Conservation (phyloP, 2,113 vertebrate species). For the Salvator merianae region DNA sequence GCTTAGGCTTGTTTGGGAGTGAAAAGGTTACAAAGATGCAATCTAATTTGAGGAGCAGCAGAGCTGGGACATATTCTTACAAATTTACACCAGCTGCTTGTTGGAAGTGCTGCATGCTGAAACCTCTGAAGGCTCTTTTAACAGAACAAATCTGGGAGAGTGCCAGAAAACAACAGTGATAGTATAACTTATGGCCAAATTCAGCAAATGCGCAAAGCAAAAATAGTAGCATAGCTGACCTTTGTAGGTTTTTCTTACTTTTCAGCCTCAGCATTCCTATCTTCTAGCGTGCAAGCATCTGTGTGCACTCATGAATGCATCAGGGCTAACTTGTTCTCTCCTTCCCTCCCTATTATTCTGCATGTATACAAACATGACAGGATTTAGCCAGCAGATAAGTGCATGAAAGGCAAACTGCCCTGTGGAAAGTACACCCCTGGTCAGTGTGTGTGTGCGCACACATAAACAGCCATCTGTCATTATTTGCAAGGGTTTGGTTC, state of each 20-base stretch:
- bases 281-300: not conserved
- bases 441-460: not conserved
- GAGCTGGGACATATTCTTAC: slow-evolving; percentile 32
- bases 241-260: not conserved
- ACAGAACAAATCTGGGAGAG: not conserved
- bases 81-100: slow-evolving; percentile 22
- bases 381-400: not conserved
- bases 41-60: slow-evolving; percentile 2
- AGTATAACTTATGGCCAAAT: not conserved
- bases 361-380: not conserved
- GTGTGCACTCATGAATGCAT: too few species aligned
- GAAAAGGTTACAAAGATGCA: slow-evolving; percentile 17
- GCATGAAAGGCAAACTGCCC: not conserved
- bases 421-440: not conserved
- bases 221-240: not conserved
- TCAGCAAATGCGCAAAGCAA: not conserved
- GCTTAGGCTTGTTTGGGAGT: not conserved
- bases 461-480: too few species aligned
- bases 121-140: slow-evolving; percentile 3
- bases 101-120: slow-evolving; percentile 5
- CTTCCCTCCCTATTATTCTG: not conserved
- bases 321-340: too few species aligned
- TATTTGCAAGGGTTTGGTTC: too few species aligned
- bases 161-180: not conserved
- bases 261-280: not conserved